These are phyloP conservation scores for Tolmerus cingulatus DNA, from an alignment of 2,888 invertebrate genomes.

Conservation along the genomic window DNA sequence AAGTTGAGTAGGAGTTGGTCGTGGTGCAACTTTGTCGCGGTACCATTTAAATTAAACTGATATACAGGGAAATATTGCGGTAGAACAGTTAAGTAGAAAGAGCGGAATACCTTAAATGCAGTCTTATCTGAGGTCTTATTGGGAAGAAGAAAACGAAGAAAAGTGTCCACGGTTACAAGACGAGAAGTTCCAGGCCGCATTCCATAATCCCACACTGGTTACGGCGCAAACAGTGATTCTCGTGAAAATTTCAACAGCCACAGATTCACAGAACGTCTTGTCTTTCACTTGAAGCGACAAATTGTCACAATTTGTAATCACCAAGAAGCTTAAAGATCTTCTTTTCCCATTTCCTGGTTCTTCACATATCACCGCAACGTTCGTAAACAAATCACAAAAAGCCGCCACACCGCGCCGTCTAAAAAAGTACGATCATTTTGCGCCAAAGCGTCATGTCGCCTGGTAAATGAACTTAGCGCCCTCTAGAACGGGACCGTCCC, in stretches of 20 bases:
- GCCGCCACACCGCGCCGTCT: not conserved
- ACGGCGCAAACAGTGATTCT: not conserved
- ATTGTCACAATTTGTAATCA: not conserved
- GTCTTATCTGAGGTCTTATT: not conserved
- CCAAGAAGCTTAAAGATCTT: not conserved
- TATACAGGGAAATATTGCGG: not conserved
- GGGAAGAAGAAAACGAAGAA: not conserved
- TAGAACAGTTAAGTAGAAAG: not conserved
- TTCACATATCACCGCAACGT: not conserved
- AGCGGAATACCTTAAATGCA: not conserved
- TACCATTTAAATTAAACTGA: not conserved
- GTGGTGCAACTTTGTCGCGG: not conserved
- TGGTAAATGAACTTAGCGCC: not conserved
- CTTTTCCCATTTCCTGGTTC: not conserved
- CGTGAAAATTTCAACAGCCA: not conserved
- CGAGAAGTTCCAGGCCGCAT: not conserved
- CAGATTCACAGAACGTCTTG: not conserved
- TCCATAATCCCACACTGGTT: constrained; percentile 24
- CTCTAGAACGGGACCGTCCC: not conserved
- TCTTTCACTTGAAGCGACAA: not conserved
- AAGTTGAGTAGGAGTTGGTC: not conserved
- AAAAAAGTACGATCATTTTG: not conserved
- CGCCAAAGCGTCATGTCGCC: not conserved
- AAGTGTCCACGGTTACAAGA: not conserved
- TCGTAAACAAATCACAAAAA: not conserved